Conservation (phyloP, 2,797 vertebrate species). For the Rhinogobio ventralis region DNA sequence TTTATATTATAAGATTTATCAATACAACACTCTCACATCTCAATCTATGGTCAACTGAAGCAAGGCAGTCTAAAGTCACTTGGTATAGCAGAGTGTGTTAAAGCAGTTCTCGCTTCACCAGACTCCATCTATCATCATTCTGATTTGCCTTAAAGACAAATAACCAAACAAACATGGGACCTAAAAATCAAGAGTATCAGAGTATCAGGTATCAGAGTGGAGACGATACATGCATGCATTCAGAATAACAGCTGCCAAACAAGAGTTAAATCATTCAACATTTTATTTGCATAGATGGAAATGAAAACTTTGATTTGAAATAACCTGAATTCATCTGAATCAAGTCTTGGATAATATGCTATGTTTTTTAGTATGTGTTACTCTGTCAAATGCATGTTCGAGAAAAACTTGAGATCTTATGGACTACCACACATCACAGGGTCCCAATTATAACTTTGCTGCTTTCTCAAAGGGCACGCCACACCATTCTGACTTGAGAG, state of each 20-base stretch:
- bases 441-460: slow-evolving; percentile 55
- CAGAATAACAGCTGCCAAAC: not conserved
- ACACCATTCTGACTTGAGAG: slow-evolving; percentile 39
- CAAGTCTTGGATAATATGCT: not conserved
- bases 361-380: slow-evolving; percentile 3
- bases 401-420: slow-evolving; percentile 30
- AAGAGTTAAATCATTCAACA: not conserved
- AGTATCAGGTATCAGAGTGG: not conserved
- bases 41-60: not conserved
- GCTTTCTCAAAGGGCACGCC: slow-evolving; percentile 20
- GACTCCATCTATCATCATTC: slow-evolving; percentile 50
- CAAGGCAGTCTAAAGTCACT: slow-evolving; percentile 11
- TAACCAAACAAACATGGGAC: slow-evolving; percentile 27
- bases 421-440: slow-evolving; percentile 41
- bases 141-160: slow-evolving; percentile 40
- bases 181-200: slow-evolving; percentile 15
- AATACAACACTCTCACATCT: not conserved
- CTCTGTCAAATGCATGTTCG: slow-evolving; percentile 28
- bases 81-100: slow-evolving; percentile 5
- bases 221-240: not conserved
- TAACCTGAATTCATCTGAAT: not conserved
- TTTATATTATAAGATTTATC: not conserved
- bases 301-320: not conserved
- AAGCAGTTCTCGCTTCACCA: not conserved
- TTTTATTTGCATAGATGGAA: not conserved